phyloP scores from a whole-genome alignment of 1,140 invertebrate species.

The Aphidius ervi region DNA sequence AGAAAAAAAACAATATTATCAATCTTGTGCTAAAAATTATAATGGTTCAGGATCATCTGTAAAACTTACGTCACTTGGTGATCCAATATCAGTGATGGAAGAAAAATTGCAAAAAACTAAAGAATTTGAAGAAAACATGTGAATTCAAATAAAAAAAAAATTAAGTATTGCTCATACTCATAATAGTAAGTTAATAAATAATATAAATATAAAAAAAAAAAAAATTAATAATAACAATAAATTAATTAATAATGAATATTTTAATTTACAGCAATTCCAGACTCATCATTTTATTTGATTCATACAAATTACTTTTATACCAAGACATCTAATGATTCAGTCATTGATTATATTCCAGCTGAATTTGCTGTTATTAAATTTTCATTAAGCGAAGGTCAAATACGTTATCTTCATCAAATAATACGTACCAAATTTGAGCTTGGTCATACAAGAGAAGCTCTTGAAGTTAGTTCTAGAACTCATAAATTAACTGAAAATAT shows the following conservation, averaged over 20 bases:
- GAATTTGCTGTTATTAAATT: slow-evolving; percentile 49
- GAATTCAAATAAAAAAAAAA: neutral
- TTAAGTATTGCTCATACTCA: neutral
- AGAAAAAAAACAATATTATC: slow-evolving; percentile 9
- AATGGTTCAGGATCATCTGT: neutral
- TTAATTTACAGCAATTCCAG: slow-evolving; percentile 20
- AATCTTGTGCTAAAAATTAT: slow-evolving; percentile 13
- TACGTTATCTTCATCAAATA: slow-evolving; percentile 51
- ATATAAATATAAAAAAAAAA: neutral
- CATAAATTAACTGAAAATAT: slow-evolving; percentile 52
- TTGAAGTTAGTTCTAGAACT: slow-evolving; percentile 45
- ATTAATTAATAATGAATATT: slow-evolving; percentile 12
- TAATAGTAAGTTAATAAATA: neutral
- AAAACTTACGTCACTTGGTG: slow-evolving; percentile 13
- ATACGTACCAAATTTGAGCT: slow-evolving; percentile 51
- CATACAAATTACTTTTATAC: slow-evolving; percentile 49
- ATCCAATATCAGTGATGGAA: slow-evolving; percentile 8
- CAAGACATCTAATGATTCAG: slow-evolving; percentile 22
- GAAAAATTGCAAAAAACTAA: neutral
- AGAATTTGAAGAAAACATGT: slow-evolving; percentile 14
- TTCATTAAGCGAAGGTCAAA: slow-evolving; percentile 53
- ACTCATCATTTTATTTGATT: slow-evolving; percentile 44
- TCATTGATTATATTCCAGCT: slow-evolving; percentile 42
- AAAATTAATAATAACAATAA: neutral
- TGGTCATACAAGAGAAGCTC: slow-evolving; percentile 53